These are phyloP conservation scores for Celastrina argiolus DNA, from an alignment of 2,888 invertebrate genomes.

Conservation along the genomic window DNA sequence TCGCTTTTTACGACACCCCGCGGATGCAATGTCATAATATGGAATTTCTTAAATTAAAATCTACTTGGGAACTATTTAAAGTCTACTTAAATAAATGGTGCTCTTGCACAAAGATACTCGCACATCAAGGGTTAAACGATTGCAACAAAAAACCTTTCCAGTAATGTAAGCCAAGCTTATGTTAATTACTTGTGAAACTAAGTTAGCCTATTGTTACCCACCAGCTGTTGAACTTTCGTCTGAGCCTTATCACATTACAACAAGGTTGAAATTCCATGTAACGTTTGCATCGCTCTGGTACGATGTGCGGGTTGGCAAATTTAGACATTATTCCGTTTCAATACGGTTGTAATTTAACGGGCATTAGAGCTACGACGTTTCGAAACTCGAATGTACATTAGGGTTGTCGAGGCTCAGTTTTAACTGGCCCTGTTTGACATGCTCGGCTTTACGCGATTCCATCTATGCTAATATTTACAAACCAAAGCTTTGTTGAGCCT, in stretches of 20 bases:
- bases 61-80: too few relatives aligned
- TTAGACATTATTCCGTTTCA: background rate
- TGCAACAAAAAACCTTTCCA: slow-evolving; percentile 3
- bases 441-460: background rate
- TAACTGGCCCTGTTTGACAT: slow-evolving; percentile 1
- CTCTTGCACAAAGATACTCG: slow-evolving; percentile 8
- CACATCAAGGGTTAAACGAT: slow-evolving; percentile 1
- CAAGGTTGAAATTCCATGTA: background rate
- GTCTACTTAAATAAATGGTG: too few relatives aligned
- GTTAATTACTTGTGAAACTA: slow-evolving; percentile 21
- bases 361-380: background rate
- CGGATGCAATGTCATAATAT: too few relatives aligned
- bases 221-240: background rate
- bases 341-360: background rate
- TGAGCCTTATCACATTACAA: background rate
- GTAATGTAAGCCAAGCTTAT: slow-evolving; percentile 12
- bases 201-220: slow-evolving; percentile 21
- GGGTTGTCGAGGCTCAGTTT: slow-evolving; percentile 11
- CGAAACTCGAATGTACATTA: background rate
- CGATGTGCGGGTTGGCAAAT: background rate
- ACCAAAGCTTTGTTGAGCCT: background rate
- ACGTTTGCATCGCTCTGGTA: background rate
- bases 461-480: slow-evolving; percentile 10
- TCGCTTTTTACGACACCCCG: too few relatives aligned
- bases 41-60: too few relatives aligned